Percentiles rank a stretch among this genome's conserved stretches.
Evolutionary conservation across 2,797 vertebrate genomes (phyloP).

Genomic region (Philypnodon macrostomus): DNA sequence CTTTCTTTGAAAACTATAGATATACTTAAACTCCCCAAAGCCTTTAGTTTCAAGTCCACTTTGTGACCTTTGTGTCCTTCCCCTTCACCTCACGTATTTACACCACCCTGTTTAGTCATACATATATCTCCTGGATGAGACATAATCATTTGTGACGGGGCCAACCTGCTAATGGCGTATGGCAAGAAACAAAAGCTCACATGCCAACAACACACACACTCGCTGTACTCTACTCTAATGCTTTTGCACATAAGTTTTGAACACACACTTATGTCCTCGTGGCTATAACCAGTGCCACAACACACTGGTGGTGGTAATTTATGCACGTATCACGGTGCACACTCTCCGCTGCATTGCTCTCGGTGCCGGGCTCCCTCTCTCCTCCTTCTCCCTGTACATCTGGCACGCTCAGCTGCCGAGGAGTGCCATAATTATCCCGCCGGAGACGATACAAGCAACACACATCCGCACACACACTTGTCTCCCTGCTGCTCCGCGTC

Average conservation of each 20-base stretch:
- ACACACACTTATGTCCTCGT: constrained; percentile 18
- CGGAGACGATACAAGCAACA: constrained; percentile 75
- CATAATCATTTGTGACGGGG: constrained; percentile 89
- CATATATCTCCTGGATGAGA: constrained; percentile 60
- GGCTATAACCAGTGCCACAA: constrained; percentile 31
- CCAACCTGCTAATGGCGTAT: constrained; percentile 96
- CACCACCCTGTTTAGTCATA: neutral
- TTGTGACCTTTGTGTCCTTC: constrained; percentile 2
- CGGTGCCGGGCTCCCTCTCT: constrained; percentile 78
- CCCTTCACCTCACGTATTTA: constrained; percentile 28
- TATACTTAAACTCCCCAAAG: neutral
- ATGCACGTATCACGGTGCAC: constrained; percentile 53
- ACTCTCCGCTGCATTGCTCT: constrained; percentile 88
- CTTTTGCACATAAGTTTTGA: constrained; percentile 38
- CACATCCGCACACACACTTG: constrained; percentile 34
- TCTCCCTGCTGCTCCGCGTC: constrained; percentile 84
- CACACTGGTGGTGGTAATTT: constrained; percentile 48
- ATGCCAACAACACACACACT: constrained; percentile 46
- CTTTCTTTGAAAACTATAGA: neutral
- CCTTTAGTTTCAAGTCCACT: neutral
- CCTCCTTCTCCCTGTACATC: constrained; percentile 91
- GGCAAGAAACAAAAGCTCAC: constrained; percentile 74
- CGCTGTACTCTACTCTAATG: too few relatives aligned
- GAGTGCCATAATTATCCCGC: constrained; percentile 99
- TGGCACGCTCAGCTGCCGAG: constrained; percentile 99